These are phyloP conservation scores for Chironomus riparius DNA, from an alignment of 2,888 invertebrate genomes.

Conservation along the genomic window DNA sequence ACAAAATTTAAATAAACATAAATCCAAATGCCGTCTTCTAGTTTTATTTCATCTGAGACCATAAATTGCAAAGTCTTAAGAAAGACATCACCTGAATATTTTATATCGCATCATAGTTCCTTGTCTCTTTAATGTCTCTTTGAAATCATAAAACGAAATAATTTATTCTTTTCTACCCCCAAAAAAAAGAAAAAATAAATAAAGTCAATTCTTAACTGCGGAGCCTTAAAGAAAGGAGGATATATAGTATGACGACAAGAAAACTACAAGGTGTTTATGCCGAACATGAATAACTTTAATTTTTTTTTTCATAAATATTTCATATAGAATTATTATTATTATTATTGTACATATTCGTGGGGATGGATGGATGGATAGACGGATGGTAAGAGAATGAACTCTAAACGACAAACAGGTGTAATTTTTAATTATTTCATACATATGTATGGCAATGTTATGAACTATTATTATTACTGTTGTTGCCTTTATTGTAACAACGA, in stretches of 20 bases:
- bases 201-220: too few relatives aligned
- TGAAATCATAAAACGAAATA: too few relatives aligned
- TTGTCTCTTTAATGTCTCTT: too few relatives aligned
- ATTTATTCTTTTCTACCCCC: background rate
- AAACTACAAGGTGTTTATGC: constrained; percentile 24
- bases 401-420: constrained; percentile 27
- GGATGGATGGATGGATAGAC: constrained; percentile 5
- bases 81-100: constrained; percentile 25
- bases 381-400: background rate
- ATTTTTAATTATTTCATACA: constrained; percentile 26
- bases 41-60: background rate
- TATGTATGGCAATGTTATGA: constrained; percentile 21
- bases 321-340: constrained; percentile 4
- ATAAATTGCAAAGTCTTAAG: background rate
- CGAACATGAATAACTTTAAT: background rate
- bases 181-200: too few relatives aligned
- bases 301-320: constrained; percentile 5
- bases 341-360: background rate
- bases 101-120: constrained; percentile 10
- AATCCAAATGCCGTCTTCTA: too few relatives aligned
- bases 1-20: too few relatives aligned
- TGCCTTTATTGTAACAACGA: background rate
- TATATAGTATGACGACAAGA: background rate
- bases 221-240: too few relatives aligned
- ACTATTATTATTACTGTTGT: constrained; percentile 19